phyloP scores from a whole-genome alignment of 92 coral and sea anemone species.

The Phymanthus crucifer region DNA sequence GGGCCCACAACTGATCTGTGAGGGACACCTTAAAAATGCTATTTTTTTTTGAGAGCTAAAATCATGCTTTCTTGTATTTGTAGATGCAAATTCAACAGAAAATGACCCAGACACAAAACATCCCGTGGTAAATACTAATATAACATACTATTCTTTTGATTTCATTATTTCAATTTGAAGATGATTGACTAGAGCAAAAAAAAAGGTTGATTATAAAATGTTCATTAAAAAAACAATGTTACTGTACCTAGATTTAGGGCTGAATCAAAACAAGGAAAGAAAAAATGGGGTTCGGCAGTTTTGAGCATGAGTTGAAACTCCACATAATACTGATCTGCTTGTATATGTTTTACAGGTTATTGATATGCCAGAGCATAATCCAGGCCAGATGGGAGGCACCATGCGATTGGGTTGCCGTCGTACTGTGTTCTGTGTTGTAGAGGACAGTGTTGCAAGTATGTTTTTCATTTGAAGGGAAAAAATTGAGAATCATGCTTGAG shows the following conservation, averaged over 20 bases:
- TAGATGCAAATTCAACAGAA: constrained; percentile 95
- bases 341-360: constrained; percentile 90
- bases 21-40: not conserved
- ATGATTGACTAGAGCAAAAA: too few species aligned
- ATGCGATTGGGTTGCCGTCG: constrained; percentile 96
- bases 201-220: too few species aligned
- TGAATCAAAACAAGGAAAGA: too few species aligned
- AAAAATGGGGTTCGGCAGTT: too few species aligned
- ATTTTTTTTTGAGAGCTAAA: not conserved
- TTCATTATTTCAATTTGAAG: too few species aligned
- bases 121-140: constrained; percentile 70
- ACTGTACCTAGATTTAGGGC: too few species aligned
- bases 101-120: constrained; percentile 84
- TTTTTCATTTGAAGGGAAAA: not conserved
- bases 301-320: too few species aligned
- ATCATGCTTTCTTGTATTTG: not conserved
- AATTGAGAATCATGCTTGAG: too few species aligned
- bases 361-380: constrained; percentile 99
- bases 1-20: too few species aligned
- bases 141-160: too few species aligned
- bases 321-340: too few species aligned
- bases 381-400: constrained; percentile 96
- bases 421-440: constrained; percentile 66
- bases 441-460: constrained; percentile 62
- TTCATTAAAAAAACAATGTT: too few species aligned